Evolutionary conservation across 2,797 vertebrate species (phyloP).

Genomic region (Eospalax fontanierii): DNA sequence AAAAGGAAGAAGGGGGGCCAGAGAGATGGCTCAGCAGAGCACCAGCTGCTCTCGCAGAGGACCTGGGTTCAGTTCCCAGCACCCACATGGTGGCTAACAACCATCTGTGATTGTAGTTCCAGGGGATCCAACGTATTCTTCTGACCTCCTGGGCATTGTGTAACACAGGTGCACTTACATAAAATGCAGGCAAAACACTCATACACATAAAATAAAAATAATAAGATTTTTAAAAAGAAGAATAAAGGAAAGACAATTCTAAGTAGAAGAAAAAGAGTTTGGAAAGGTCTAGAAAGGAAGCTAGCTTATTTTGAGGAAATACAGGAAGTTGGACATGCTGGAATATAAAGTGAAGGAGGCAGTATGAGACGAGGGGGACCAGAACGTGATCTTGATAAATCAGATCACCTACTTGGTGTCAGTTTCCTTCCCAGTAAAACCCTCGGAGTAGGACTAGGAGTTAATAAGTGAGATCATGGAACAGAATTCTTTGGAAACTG

Average conservation of each 20-base stretch:
- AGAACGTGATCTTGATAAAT: neutral
- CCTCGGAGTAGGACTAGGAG: neutral
- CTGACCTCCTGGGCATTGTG: too few species aligned
- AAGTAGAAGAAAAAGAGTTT: neutral
- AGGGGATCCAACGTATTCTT: too few species aligned
- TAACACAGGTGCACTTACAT: too few species aligned
- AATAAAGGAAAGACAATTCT: conserved; percentile 59
- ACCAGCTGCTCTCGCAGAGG: too few species aligned
- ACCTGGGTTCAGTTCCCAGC: too few species aligned
- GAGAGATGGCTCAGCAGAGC: too few species aligned
- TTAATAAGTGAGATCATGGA: conserved; percentile 1
- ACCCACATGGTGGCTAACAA: too few species aligned
- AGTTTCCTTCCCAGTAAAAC: conserved; percentile 21
- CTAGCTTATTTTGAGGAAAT: conserved; percentile 26
- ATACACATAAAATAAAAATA: too few species aligned
- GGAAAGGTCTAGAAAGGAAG: conserved; percentile 23
- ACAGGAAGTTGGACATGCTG: neutral
- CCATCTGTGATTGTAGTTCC: too few species aligned
- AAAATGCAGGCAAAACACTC: too few species aligned
- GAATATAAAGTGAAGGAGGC: neutral
- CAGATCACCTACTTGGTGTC: neutral
- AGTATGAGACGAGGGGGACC: neutral
- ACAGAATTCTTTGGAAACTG: neutral
- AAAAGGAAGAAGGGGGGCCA: conserved; percentile 12
- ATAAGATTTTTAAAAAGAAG: too few species aligned